phyloP scores from a whole-genome alignment of 2,888 invertebrate species.

The Melinaea menophilus region DNA sequence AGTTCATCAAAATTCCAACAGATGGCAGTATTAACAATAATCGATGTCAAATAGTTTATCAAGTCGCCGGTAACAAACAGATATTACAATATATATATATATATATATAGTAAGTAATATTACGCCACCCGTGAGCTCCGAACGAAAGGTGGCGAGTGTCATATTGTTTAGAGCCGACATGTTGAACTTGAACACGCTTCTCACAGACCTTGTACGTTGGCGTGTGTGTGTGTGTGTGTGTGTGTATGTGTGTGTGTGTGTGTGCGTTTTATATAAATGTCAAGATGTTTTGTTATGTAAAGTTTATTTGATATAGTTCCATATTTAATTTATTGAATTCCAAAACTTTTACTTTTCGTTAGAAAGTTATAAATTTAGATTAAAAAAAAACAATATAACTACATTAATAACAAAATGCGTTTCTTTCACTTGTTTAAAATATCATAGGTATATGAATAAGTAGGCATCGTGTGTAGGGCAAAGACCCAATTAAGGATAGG shows the following conservation, averaged over 20 bases:
- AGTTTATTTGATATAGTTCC: conserved; percentile 5
- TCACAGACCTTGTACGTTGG: conserved; percentile 35
- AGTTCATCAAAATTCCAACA: too few relatives aligned
- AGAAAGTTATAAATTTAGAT: not conserved
- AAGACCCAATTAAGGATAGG: too few relatives aligned
- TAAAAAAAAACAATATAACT: too few relatives aligned
- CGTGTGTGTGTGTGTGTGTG: conserved; percentile 2
- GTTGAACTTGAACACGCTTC: conserved; percentile 65
- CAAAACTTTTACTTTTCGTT: not conserved
- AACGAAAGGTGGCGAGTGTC: conserved; percentile 60
- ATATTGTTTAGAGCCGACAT: conserved; percentile 60
- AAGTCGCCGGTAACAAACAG: too few relatives aligned
- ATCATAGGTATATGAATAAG: too few relatives aligned
- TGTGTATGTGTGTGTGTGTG: not conserved
- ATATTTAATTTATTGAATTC: conserved; percentile 9
- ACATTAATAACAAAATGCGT: too few relatives aligned
- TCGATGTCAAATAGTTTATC: too few relatives aligned
- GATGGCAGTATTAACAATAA: too few relatives aligned
- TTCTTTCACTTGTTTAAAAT: too few relatives aligned
- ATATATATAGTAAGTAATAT: not conserved
- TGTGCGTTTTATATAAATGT: conserved; percentile 15
- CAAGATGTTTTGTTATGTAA: conserved; percentile 5
- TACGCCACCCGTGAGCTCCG: conserved; percentile 55
- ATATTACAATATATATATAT: too few relatives aligned
- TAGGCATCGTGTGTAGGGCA: too few relatives aligned